Evolutionary conservation across 1,140 invertebrate genomes (phyloP), one percentile per base, ranked within the genome.

Genomic region (Triops longicaudatus): DNA sequence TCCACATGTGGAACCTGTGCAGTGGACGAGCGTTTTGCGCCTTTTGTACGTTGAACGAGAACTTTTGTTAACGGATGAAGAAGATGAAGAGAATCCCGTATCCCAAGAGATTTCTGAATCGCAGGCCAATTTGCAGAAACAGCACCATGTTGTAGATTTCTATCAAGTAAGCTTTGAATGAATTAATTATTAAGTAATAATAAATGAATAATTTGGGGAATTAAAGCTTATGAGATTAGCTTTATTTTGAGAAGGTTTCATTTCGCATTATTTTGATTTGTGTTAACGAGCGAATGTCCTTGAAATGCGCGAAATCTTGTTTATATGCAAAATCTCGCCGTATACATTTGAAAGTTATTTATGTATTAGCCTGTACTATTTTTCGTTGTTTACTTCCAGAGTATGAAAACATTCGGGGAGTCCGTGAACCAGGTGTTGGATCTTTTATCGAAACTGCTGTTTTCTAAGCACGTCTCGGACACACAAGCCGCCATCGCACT

Each of bases 401-500:
- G 88, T 79, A 87, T 85, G 75, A 81, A 87, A 28, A 85, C 87
- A 44, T 94, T 94, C 83, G 87, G 90, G 0, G 84, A 85, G 63
- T 86, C 90, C 79, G 84, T 94, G 6, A 88, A 91, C 73, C 85
- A 87, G 74, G 88, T 90, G 0, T 86, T 95, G 73, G 91, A 92
- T 0, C 80, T 91, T 7, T 87, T 92, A 14, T 89, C 90, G 80
- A 86, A 89, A 14, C 83, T 95, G 79, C 84, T 96, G 1, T 88
- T 89, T 80, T 94, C 93, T 0, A 89, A 90, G 80, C 90, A 89
- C 78, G 86, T 88, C 0, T 87, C 90, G 1, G 94, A 96, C 83
- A 90, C 94, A 0, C 87, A 91, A 44, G 94, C 96, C 84, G 90
- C 94, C 0, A 91, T 95, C 71, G 89, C 92, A 74, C 93, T 96